These are phyloP conservation scores for Pseudomyrmex concolor DNA, from an alignment of 1,140 invertebrate species.

Conservation along the genomic window DNA sequence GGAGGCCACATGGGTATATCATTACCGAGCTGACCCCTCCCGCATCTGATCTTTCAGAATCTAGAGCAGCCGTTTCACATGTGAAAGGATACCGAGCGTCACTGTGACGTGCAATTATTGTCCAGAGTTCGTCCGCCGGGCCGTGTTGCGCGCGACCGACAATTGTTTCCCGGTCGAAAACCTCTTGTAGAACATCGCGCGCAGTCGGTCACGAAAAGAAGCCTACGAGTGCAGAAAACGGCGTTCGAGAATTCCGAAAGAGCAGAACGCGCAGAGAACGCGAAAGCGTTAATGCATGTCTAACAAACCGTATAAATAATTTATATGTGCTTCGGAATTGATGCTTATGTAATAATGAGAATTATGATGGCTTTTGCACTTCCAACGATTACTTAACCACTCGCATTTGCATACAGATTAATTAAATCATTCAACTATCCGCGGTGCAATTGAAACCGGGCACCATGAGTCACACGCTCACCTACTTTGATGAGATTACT, in stretches of 20 bases:
- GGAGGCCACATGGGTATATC: slow-evolving; percentile 73
- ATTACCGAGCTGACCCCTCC: slow-evolving; percentile 76
- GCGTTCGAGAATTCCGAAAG: slow-evolving; percentile 22
- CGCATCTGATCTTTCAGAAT: slow-evolving; percentile 78
- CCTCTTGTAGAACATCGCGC: slow-evolving; percentile 70
- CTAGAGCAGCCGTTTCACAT: slow-evolving; percentile 78
- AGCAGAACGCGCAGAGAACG: not conserved
- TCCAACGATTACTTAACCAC: slow-evolving; percentile 17
- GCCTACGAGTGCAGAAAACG: slow-evolving; percentile 66
- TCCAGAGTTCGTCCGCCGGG: slow-evolving; percentile 45
- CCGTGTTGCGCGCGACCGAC: slow-evolving; percentile 51
- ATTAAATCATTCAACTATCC: slow-evolving; percentile 49
- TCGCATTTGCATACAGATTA: slow-evolving; percentile 43
- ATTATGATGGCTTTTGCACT: slow-evolving; percentile 6
- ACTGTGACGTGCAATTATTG: slow-evolving; percentile 73
- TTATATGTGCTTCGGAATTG: not conserved
- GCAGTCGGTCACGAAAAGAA: slow-evolving; percentile 72
- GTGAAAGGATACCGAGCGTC: slow-evolving; percentile 74
- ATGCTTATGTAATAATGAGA: not conserved
- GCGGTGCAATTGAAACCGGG: slow-evolving; percentile 29
- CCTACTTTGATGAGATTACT: slow-evolving; percentile 36
- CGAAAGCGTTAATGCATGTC: not conserved
- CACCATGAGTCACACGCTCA: slow-evolving; percentile 36
- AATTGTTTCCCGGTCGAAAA: slow-evolving; percentile 74
- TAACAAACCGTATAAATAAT: slow-evolving; percentile 2